Conservation (phyloP, 2,113 vertebrate genomes). For the Orcinus orca region DNA sequence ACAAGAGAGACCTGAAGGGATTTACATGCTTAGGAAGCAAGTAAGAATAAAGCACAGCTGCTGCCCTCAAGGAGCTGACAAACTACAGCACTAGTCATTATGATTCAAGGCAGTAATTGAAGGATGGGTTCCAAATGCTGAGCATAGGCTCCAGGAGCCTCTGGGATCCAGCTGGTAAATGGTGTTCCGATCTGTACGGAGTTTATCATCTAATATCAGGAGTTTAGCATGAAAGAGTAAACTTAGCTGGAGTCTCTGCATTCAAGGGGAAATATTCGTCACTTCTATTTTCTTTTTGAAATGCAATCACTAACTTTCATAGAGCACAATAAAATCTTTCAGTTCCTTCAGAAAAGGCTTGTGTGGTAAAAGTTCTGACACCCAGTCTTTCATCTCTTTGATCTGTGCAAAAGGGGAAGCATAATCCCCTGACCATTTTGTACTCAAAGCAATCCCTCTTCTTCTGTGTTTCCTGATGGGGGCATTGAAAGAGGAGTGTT, state of each 20-base stretch:
- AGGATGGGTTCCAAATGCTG: not conserved
- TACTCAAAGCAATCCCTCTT: not conserved
- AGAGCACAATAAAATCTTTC: conserved; percentile 36
- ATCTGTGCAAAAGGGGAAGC: not conserved
- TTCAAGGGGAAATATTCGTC: conserved; percentile 22
- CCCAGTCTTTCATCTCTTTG: conserved; percentile 24
- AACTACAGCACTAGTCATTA: not conserved
- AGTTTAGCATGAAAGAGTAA: not conserved
- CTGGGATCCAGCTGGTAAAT: not conserved
- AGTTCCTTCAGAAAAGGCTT: not conserved
- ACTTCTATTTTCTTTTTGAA: conserved; percentile 54
- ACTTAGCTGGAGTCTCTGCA: conserved; percentile 37
- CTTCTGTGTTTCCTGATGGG: conserved; percentile 41
- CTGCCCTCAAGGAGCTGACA: not conserved
- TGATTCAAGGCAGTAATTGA: not conserved
- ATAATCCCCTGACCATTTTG: conserved; percentile 23
- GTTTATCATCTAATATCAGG: not conserved
- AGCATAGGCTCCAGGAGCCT: not conserved
- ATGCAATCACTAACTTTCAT: conserved; percentile 2
- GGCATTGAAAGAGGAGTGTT: not conserved
- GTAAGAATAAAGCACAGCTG: not conserved
- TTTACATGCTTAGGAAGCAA: not conserved
- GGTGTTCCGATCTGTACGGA: not conserved
- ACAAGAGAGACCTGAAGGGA: not conserved
- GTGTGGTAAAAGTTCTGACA: not conserved